Percentiles rank a stretch among this genome's conserved stretches.
Evolutionary conservation across 2,797 vertebrate genomes (phyloP).

Genomic region (Onychomys arenicola): DNA sequence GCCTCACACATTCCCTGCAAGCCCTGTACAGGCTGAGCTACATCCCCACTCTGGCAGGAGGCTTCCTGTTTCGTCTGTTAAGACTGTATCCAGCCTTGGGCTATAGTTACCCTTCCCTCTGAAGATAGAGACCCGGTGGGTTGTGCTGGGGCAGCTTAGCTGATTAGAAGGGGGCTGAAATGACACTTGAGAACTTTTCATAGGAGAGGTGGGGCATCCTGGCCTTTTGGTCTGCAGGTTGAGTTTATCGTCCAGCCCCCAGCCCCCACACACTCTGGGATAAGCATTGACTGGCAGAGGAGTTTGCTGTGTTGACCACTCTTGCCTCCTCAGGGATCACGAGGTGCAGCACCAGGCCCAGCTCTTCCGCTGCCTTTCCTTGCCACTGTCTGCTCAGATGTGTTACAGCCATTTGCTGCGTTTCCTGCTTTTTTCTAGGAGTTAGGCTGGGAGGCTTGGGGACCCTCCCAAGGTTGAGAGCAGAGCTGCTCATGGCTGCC

Average conservation of each 20-base stretch:
- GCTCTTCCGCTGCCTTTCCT: not conserved
- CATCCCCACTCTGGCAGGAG: not conserved
- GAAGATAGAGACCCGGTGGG: no score
- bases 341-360: no score
- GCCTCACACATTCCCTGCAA: not conserved
- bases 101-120: not conserved
- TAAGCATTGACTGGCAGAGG: not conserved
- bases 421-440: slow-evolving; percentile 35
- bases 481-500: not conserved
- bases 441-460: slow-evolving; percentile 23
- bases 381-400: not conserved
- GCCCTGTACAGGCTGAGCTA: no score
- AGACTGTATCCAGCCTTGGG: not conserved
- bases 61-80: rapidly evolving
- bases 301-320: not conserved
- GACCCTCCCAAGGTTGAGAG: not conserved
- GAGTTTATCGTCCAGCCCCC: not conserved
- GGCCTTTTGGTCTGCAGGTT: not conserved
- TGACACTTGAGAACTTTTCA: not conserved
- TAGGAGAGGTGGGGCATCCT: not conserved
- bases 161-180: not conserved
- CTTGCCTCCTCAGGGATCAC: not conserved
- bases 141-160: not conserved
- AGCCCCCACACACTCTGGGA: not conserved
- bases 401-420: not conserved